These are phyloP conservation scores for Chouioia cunea DNA, from an alignment of 2,888 invertebrate species.

Conservation along the genomic window DNA sequence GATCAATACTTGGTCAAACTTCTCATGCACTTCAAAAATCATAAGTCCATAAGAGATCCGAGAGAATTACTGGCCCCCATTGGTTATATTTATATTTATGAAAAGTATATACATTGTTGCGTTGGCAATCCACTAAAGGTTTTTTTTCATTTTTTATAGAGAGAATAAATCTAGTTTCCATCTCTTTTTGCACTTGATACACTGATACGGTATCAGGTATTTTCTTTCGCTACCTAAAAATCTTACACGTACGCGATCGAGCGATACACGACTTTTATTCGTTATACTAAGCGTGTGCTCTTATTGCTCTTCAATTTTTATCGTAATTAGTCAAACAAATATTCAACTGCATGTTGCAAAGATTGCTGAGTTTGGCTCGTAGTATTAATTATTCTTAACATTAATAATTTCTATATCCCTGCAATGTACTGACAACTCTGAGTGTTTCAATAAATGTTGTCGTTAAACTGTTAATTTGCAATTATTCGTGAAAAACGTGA, in stretches of 20 bases:
- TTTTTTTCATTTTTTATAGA: slow-evolving; percentile 33
- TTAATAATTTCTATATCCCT: too few relatives aligned
- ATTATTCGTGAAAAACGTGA: too few relatives aligned
- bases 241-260: slow-evolving; percentile 39
- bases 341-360: background rate
- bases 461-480: too few relatives aligned
- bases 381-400: too few relatives aligned
- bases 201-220: background rate
- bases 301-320: slow-evolving; percentile 19
- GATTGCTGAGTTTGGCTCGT: slow-evolving; percentile 19
- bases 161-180: slow-evolving; percentile 21
- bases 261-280: slow-evolving; percentile 22
- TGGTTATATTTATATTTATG: slow-evolving; percentile 54
- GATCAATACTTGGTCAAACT: slow-evolving; percentile 14
- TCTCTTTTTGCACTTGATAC: too few relatives aligned
- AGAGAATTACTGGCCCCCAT: slow-evolving; percentile 69
- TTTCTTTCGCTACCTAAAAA: slow-evolving; percentile 5
- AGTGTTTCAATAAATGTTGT: too few relatives aligned
- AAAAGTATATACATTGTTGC: slow-evolving; percentile 47
- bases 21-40: slow-evolving; percentile 60
- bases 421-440: too few relatives aligned
- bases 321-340: background rate
- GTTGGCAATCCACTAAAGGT: slow-evolving; percentile 47
- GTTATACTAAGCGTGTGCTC: background rate
- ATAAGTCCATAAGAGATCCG: slow-evolving; percentile 67